Evolutionary conservation across 92 coral and sea anemone species (phyloP).

Genomic region (Actinostola sp.): DNA sequence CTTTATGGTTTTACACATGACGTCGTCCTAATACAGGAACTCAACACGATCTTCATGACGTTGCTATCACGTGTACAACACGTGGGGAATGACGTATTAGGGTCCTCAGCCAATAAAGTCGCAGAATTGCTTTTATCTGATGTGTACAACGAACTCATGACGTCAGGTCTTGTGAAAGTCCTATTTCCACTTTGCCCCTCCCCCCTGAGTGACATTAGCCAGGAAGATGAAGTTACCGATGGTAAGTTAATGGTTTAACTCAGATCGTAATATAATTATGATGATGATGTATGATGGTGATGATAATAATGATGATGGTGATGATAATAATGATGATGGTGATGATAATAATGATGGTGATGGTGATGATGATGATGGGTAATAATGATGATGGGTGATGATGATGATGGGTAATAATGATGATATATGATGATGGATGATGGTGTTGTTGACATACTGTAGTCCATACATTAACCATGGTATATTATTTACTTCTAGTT

Average conservation of each 20-base stretch:
- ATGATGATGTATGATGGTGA: too few relatives aligned
- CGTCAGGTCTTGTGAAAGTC: slow-evolving; percentile 35
- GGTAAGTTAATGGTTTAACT: slow-evolving; percentile 10
- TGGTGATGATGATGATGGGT: too few relatives aligned
- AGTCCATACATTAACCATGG: too few relatives aligned
- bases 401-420: too few relatives aligned
- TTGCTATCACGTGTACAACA: slow-evolving; percentile 46
- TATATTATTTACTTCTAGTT: background rate
- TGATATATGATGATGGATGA: too few relatives aligned
- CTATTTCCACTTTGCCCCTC: slow-evolving; percentile 44
- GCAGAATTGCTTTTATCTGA: slow-evolving; percentile 25
- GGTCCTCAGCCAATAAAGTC: slow-evolving; percentile 17
- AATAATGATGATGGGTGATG: too few relatives aligned
- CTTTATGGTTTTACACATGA: slow-evolving; percentile 19
- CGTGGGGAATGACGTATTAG: slow-evolving; percentile 14
- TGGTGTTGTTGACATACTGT: too few relatives aligned
- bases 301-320: too few relatives aligned
- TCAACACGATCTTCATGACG: slow-evolving; percentile 44
- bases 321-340: too few relatives aligned
- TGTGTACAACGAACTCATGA: slow-evolving; percentile 30
- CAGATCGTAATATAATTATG: too few relatives aligned
- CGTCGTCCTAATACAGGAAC: slow-evolving; percentile 15
- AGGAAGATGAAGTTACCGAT: background rate
- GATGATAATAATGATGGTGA: too few relatives aligned
- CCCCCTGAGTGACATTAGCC: slow-evolving; percentile 13